Conservation (phyloP, 2,888 invertebrate genomes). For the Limnephilus auricula region DNA sequence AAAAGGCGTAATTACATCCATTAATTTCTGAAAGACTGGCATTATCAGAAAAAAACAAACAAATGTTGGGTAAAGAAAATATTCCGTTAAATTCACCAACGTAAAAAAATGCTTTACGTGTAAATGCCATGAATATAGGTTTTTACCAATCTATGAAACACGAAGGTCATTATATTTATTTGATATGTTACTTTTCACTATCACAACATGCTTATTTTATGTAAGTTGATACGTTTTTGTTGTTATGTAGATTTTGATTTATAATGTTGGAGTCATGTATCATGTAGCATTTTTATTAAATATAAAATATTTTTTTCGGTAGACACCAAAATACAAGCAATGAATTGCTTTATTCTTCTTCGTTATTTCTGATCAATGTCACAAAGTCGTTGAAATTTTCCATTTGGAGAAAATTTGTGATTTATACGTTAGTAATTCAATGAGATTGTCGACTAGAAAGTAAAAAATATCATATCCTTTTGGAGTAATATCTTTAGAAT, state of each 20-base stretch:
- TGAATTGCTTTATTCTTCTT: background rate
- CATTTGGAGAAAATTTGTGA: background rate
- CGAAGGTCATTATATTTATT: background rate
- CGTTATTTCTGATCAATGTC: background rate
- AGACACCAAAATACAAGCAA: background rate
- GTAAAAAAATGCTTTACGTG: background rate
- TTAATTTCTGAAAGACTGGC: background rate
- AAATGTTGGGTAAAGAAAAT: background rate
- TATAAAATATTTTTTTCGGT: too few species aligned
- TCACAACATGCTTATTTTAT: background rate
- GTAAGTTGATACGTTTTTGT: too few species aligned
- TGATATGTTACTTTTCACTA: background rate
- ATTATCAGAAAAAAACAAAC: background rate
- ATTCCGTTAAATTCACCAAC: background rate
- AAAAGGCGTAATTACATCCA: background rate
- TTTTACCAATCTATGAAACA: background rate
- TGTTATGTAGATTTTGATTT: too few species aligned
- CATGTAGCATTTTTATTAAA: too few species aligned
- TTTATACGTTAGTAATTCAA: background rate
- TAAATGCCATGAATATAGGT: background rate
- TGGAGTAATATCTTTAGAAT: background rate
- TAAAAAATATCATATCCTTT: background rate
- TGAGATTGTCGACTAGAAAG: too few species aligned
- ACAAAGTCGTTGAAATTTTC: background rate
- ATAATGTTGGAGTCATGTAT: background rate